Conservation (phyloP, 2,888 invertebrate species). For the Rhopalosiphum nymphaeae region DNA sequence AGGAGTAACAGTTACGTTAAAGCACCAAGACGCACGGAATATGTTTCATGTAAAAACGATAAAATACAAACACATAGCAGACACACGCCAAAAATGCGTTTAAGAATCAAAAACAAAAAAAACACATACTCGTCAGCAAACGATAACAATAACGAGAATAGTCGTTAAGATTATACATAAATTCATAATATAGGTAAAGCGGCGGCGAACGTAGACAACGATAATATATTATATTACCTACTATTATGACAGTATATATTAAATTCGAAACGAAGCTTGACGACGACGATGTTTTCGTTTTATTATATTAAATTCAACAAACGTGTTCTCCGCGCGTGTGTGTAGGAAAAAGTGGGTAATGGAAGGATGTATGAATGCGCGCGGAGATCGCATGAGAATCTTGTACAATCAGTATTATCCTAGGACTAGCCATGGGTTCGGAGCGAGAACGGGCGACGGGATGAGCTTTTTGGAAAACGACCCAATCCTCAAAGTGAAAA, state of each 20-base stretch:
- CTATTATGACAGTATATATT: neutral
- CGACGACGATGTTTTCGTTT: constrained; percentile 12
- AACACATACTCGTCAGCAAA: neutral
- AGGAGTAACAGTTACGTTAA: neutral
- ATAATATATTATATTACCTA: neutral
- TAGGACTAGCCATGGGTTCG: neutral
- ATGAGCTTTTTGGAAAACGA: constrained; percentile 31
- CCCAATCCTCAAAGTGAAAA: constrained; percentile 23
- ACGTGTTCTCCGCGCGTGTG: neutral
- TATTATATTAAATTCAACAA: constrained; percentile 51
- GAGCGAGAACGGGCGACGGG: neutral
- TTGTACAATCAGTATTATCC: constrained; percentile 25
- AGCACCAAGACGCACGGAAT: neutral
- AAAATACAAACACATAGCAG: neutral
- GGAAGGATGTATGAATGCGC: neutral
- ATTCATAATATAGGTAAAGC: neutral
- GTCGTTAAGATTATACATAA: neutral
- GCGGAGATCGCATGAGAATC: neutral
- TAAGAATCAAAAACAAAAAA: neutral
- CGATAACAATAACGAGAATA: constrained; percentile 33
- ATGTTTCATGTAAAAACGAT: constrained; percentile 2
- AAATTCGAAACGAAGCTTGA: neutral
- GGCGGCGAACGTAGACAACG: neutral
- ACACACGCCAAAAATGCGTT: constrained; percentile 1
- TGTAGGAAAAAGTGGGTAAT: too few species aligned